Conservation (phyloP, 2,888 invertebrate species). For the Andricus quercusramuli region DNA sequence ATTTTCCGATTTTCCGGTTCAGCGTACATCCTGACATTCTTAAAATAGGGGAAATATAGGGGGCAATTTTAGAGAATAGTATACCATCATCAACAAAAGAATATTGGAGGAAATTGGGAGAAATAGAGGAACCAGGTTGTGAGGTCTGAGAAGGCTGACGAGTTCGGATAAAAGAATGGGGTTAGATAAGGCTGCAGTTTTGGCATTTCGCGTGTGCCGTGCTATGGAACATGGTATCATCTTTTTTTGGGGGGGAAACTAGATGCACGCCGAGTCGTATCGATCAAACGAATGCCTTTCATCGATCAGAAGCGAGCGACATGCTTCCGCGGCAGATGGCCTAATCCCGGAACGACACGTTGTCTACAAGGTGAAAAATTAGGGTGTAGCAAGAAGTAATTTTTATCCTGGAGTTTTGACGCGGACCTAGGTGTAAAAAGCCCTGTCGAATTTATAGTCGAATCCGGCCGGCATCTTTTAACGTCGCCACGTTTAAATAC, state of each 20-base stretch:
- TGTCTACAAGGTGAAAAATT: conserved; percentile 27
- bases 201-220: conserved; percentile 29
- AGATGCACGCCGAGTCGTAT: conserved; percentile 26
- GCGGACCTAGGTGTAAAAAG: conserved; percentile 24
- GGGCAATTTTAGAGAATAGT: not conserved
- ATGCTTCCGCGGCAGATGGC: conserved; percentile 23
- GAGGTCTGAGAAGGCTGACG: not conserved
- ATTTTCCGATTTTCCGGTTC: not conserved
- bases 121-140: not conserved
- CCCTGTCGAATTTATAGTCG: conserved; percentile 29
- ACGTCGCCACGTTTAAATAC: conserved; percentile 14
- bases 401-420: conserved; percentile 29
- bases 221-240: not conserved
- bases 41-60: not conserved
- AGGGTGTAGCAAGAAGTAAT: conserved; percentile 28
- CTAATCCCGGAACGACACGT: conserved; percentile 34
- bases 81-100: not conserved
- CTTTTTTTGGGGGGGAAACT: not conserved
- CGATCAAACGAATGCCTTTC: conserved; percentile 37
- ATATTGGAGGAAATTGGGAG: not conserved
- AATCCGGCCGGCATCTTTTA: conserved; percentile 32
- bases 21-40: not conserved
- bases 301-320: conserved; percentile 33
- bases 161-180: conserved; percentile 1
- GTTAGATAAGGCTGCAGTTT: conserved; percentile 36